These are phyloP conservation scores for Scaptomyza pallida DNA, from an alignment of 1,140 invertebrate genomes.

Conservation along the genomic window DNA sequence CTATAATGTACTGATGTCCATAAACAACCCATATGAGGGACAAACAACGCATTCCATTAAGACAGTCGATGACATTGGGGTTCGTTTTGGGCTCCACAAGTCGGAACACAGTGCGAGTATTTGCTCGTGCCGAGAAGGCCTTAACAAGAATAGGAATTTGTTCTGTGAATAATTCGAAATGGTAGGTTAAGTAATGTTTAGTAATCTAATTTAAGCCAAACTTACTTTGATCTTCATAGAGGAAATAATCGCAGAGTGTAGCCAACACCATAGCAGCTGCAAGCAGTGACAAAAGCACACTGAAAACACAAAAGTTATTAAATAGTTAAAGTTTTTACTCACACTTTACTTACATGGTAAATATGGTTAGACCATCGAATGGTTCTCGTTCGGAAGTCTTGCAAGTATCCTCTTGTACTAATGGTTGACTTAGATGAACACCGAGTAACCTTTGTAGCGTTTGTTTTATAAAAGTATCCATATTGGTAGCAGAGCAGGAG, in stretches of 20 bases:
- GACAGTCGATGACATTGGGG: constrained; percentile 80
- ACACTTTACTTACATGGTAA: constrained; percentile 59
- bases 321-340: too few relatives aligned
- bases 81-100: constrained; percentile 41
- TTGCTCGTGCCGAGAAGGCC: constrained; percentile 33
- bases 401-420: constrained; percentile 32
- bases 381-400: constrained; percentile 15
- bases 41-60: constrained; percentile 86
- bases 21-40: constrained; percentile 88
- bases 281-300: constrained; percentile 39
- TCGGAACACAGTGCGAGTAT: constrained; percentile 47
- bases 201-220: too few relatives aligned
- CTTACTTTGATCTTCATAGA: constrained; percentile 32
- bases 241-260: constrained; percentile 50
- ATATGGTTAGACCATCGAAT: constrained; percentile 48
- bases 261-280: constrained; percentile 14
- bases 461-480: constrained; percentile 36
- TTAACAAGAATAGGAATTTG: constrained; percentile 40
- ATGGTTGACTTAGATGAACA: too few relatives aligned
- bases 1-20: constrained; percentile 85
- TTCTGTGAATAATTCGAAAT: constrained; percentile 18
- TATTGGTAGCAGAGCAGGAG: constrained; percentile 33
- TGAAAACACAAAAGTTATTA: constrained; percentile 40
- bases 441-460: constrained; percentile 12
- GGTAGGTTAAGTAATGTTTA: too few relatives aligned